A percentile compares a stretch with the other conserved stretches of the same genome.
Evolutionary conservation across 2,888 invertebrate genomes (phyloP).

Genomic region (Athalia circularis): DNA sequence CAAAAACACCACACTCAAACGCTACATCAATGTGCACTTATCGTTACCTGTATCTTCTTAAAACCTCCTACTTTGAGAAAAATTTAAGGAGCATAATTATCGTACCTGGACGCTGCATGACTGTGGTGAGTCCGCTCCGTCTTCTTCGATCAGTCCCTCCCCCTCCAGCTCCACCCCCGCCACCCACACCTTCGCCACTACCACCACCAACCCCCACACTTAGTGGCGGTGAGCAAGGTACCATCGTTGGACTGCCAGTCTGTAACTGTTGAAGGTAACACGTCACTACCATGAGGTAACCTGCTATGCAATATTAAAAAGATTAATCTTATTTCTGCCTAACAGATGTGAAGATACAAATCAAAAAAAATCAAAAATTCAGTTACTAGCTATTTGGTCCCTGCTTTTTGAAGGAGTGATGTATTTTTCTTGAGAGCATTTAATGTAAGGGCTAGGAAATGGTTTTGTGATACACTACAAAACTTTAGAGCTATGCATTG

Average conservation of each 20-base stretch:
- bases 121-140: conserved; percentile 89
- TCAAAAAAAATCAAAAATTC: background rate
- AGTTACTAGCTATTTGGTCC: background rate
- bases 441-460: background rate
- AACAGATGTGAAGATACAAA: background rate
- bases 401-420: background rate
- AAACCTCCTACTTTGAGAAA: conserved; percentile 19
- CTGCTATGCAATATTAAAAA: background rate
- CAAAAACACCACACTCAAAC: background rate
- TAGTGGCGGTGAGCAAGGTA: conserved; percentile 73
- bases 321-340: background rate
- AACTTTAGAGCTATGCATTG: background rate
- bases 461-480: background rate
- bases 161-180: conserved; percentile 69
- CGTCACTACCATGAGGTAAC: background rate
- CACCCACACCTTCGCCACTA: conserved; percentile 68
- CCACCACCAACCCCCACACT: conserved; percentile 63
- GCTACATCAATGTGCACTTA: conserved; percentile 46
- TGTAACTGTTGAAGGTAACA: conserved; percentile 57
- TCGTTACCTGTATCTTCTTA: background rate
- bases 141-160: conserved; percentile 80
- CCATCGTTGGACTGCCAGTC: conserved; percentile 73
- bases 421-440: background rate
- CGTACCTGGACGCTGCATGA: conserved; percentile 91
- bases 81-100: conserved; percentile 35